A percentile compares a stretch with the other conserved stretches of the same genome.
Evolutionary conservation across 2,888 invertebrate genomes (phyloP).

Genomic region (Octonoba sinensis): DNA sequence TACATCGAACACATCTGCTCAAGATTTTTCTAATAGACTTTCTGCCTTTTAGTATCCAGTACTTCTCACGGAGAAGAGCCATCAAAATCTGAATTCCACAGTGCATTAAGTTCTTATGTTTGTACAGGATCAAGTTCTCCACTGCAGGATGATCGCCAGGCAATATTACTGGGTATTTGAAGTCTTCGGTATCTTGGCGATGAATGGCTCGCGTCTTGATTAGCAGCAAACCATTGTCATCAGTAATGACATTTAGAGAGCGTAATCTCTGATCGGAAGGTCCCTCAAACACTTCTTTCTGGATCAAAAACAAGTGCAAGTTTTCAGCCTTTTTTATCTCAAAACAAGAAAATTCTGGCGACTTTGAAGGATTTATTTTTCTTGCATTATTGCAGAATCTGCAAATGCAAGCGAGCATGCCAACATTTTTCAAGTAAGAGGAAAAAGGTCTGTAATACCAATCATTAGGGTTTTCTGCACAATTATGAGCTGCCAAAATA

Average conservation of each 20-base stretch:
- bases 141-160: background rate
- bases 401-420: background rate
- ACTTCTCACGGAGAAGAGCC: background rate
- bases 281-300: background rate
- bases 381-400: background rate
- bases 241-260: background rate
- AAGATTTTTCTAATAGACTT: background rate
- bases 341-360: background rate
- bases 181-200: background rate
- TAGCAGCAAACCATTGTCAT: background rate
- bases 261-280: background rate
- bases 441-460: constrained; percentile 9
- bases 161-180: constrained; percentile 6
- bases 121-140: background rate
- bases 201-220: background rate
- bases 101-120: background rate
- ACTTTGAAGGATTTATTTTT: background rate
- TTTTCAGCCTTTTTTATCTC: too few species aligned
- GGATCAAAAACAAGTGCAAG: background rate
- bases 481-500: background rate
- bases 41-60: background rate
- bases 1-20: background rate
- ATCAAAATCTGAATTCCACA: background rate
- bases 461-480: background rate
- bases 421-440: background rate